phyloP scores from a whole-genome alignment of 2,113 vertebrate genomes.

The Cyanocitta stelleri region DNA sequence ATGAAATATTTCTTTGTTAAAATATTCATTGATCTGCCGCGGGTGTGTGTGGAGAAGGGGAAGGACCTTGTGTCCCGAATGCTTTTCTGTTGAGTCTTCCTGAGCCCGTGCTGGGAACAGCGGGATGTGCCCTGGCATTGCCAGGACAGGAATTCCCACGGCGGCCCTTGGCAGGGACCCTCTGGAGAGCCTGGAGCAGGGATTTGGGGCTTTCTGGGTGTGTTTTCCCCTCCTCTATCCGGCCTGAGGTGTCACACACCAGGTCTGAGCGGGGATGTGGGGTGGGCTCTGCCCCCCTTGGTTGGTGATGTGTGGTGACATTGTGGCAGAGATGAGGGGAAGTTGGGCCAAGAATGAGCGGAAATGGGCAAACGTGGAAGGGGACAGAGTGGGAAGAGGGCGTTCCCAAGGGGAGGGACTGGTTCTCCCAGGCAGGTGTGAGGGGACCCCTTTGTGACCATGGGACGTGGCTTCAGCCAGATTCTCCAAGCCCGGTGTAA shows the following conservation, averaged over 20 bases:
- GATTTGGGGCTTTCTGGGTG: background rate
- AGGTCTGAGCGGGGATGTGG: fast-evolving
- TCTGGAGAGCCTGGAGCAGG: background rate
- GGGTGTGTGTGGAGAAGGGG: conserved; percentile 33
- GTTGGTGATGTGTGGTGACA: background rate
- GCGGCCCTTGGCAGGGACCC: background rate
- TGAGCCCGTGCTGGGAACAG: background rate
- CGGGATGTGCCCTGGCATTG: background rate
- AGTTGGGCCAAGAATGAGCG: fast-evolving
- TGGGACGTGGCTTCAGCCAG: background rate
- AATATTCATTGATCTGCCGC: conserved; percentile 73
- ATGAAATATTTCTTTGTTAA: conserved; percentile 82
- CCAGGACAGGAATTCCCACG: background rate
- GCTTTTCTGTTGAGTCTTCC: conserved; percentile 21
- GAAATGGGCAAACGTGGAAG: background rate
- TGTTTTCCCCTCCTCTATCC: fast-evolving
- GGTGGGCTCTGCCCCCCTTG: background rate
- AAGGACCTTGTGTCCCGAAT: conserved; percentile 15
- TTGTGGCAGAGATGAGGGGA: fast-evolving
- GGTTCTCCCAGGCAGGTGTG: background rate
- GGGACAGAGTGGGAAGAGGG: background rate
- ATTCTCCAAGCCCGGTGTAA: fast-evolving
- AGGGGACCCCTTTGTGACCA: background rate
- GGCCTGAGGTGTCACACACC: background rate
- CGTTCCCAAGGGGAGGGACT: background rate